Base-by-base conservation (phyloP, 2,113 vertebrate genomes). In the Platichthys stellatus region DNA sequence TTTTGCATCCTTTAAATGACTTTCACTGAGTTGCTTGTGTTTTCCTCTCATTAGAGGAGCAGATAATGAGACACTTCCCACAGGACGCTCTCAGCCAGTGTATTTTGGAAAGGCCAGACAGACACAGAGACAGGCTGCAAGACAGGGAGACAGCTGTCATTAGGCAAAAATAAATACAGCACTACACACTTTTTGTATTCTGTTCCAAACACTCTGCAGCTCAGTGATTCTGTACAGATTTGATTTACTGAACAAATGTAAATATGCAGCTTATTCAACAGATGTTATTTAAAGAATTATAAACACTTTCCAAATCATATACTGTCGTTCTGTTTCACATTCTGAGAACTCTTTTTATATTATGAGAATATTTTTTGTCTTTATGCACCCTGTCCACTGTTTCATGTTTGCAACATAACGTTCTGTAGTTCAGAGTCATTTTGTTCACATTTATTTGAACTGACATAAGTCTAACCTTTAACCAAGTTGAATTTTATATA, bases 201-300 rank as follows among this genome's bases (percentile, higher is more conserved):
- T 56, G 47, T 15, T 20, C 45, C 51, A 67, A 49, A 74, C 10
- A 47, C 2, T 69, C 31, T 14, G 1, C 15, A n/a, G 43, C 13
- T 5, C 15, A 58, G 23, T 9, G 12, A 26, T 57, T 74, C 56
- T 80, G 17, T 85, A 66, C 38, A 69, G 49, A 77, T 21, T 18
- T 20, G 20, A 59, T 69, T 53, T 54, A 47, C 57, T n/a, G 31
- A 54, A 64, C 63, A 59, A 31, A 28, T 89, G 80, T 88, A 80
- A 65, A 86, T 83, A 86, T 65, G 43, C 78, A 61, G 40, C 80
- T 21, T 47, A 67, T 85, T 77, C 59, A 79, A 67, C 69, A 76
- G 73, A 84, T 78, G 58, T 87, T 88, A 90, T 92, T 92, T 90
- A 91, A 91, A 76, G n/a, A 74, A 38, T 78, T 82, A 69, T 26